phyloP scores from a whole-genome alignment of 2,113 vertebrate genomes.

The Hemicordylus capensis region DNA sequence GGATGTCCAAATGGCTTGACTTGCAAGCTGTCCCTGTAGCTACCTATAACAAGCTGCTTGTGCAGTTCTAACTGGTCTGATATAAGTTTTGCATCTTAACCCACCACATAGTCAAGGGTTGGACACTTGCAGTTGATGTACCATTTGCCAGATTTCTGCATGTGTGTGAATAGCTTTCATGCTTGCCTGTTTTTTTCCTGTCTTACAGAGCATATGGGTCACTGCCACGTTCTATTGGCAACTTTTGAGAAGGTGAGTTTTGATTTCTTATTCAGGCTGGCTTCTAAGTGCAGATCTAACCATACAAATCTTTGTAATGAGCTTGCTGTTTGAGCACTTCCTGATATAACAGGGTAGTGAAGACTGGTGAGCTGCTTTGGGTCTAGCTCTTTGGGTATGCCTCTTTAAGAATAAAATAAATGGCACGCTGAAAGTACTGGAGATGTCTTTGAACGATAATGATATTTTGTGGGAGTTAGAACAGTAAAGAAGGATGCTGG shows the following conservation, averaged over 20 bases:
- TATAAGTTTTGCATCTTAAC: background rate
- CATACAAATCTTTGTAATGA: background rate
- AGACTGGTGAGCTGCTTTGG: background rate
- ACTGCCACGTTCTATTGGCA: slow-evolving; percentile 93
- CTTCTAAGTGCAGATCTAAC: background rate
- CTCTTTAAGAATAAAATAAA: background rate
- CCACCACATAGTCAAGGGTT: background rate
- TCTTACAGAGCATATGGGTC: slow-evolving; percentile 90
- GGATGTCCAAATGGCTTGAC: background rate
- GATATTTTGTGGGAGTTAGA: background rate
- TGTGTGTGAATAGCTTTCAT: background rate
- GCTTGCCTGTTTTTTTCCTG: slow-evolving; percentile 8
- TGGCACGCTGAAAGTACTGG: background rate
- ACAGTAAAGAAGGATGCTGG: background rate
- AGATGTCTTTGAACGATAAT: background rate
- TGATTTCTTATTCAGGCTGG: background rate
- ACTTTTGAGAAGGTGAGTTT: slow-evolving; percentile 94
- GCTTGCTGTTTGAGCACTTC: background rate
- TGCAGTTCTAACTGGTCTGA: background rate
- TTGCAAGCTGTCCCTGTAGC: background rate
- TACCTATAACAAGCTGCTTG: background rate
- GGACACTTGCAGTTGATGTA: background rate
- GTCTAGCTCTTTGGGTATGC: background rate
- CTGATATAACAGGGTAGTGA: background rate
- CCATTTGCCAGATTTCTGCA: background rate